phyloP scores from a whole-genome alignment of 2,888 invertebrate genomes.

The Lithodes maja region DNA sequence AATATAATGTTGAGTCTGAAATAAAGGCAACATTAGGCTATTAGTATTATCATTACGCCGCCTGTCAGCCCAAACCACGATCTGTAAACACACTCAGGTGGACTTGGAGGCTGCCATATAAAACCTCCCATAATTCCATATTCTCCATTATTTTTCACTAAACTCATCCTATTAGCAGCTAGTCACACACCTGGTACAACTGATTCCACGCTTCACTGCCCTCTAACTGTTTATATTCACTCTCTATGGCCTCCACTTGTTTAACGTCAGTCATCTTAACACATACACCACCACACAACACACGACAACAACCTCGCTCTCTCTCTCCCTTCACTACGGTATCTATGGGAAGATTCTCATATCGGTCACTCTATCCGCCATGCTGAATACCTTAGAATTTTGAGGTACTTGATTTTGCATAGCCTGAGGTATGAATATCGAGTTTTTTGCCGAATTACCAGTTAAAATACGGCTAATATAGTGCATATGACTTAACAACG shows the following conservation, averaged over 20 bases:
- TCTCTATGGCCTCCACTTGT: constrained; percentile 63
- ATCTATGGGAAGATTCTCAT: too few species aligned
- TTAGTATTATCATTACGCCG: neutral
- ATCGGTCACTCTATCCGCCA: too few species aligned
- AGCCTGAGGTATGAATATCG: too few species aligned
- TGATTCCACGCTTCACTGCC: constrained; percentile 63
- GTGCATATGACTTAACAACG: too few species aligned
- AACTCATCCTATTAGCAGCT: neutral
- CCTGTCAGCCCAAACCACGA: neutral
- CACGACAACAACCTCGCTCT: too few species aligned
- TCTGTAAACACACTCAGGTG: constrained; percentile 24
- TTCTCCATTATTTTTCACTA: neutral
- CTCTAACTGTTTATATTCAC: constrained; percentile 67
- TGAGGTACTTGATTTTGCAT: too few species aligned
- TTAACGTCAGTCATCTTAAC: constrained; percentile 54
- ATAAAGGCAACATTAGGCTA: neutral
- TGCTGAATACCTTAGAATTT: too few species aligned
- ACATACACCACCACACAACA: too few species aligned
- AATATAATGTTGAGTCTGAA: too few species aligned
- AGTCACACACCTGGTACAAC: constrained; percentile 63
- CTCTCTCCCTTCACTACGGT: too few species aligned
- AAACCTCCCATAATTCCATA: neutral
- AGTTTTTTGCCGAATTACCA: too few species aligned
- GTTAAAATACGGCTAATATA: too few species aligned
- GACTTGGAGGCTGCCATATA: neutral